Evolutionary conservation across 2,797 vertebrate genomes (phyloP).

Genomic region (Hipposideros larvatus): DNA sequence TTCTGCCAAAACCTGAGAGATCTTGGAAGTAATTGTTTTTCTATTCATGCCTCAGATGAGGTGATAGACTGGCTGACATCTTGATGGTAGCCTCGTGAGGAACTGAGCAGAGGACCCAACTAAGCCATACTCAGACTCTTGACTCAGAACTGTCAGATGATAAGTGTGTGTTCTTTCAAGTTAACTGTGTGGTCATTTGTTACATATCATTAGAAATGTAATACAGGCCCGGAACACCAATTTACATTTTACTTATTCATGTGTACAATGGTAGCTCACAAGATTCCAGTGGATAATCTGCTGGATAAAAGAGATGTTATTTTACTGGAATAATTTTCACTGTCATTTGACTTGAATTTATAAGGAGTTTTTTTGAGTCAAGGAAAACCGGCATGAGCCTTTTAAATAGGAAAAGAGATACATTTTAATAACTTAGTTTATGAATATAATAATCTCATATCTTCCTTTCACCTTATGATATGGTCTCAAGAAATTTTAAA

Average conservation of each 20-base stretch:
- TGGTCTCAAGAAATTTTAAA: background rate
- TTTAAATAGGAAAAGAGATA: slow-evolving; percentile 10
- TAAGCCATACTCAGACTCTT: background rate
- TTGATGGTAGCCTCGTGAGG: background rate
- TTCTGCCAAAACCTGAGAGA: background rate
- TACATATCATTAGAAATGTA: background rate
- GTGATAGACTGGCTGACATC: background rate
- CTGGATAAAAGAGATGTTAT: background rate
- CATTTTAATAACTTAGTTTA: background rate
- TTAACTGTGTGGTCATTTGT: background rate
- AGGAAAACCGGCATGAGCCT: background rate
- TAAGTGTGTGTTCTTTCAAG: background rate
- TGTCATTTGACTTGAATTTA: slow-evolving; percentile 27
- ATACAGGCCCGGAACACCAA: background rate
- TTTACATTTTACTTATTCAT: background rate
- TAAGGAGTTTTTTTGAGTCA: background rate
- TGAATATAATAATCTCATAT: background rate
- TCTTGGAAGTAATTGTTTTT: background rate
- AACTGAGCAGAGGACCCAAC: background rate
- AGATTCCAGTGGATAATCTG: background rate
- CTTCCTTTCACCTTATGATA: slow-evolving; percentile 33
- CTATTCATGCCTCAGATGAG: too few relatives aligned
- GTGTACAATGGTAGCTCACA: background rate
- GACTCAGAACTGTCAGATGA: background rate
- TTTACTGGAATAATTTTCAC: background rate